Evolutionary conservation across 2,888 invertebrate genomes (phyloP), one percentile per base, ranked within the genome.

Genomic region (Lamproptera curius): DNA sequence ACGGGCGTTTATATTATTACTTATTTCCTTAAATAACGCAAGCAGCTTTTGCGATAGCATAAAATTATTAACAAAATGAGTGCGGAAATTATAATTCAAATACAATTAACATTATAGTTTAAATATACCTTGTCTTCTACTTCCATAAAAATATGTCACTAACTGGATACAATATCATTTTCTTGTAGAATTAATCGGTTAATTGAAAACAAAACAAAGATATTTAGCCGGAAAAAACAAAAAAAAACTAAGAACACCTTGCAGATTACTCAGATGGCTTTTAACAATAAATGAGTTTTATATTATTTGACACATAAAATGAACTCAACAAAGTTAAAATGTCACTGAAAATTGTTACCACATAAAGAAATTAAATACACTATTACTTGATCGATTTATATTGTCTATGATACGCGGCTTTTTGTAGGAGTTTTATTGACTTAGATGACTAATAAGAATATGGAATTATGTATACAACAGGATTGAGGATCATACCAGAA

Each of bases 301-400:
- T 45, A 28, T 38, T 38, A 13, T 40, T 46, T 46, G 46, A 46
- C 46, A 40, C 23, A 10, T 46, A 40, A 11, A 41, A 41, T n/a
- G 33, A 34, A 40, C 26, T 11, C 31, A 31, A 31, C 31, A n/a
- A 31, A 31, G 31, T 40, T 13, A 26, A 35, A 28, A 34, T 45
- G 45, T 38, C 45, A 45, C 16, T 16, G 23, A 1, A 26, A 15
- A 42, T 35, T 42, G 35, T 42, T 38, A 26, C 53, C 40, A 46
- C 51, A 39, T 50, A 53, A 33, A 45, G 34, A 42, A 37, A 31
- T 46, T 15, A 11, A 34, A 10, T 1, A 23, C 6, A 11, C n/a
- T 31, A 31, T 31, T 54, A 52, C 41, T 54, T 42, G 42, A 54
- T 56, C 47, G 54, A 54, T 52, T 51, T 45, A 52, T 50, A 52